phyloP scores from a whole-genome alignment of 2,888 invertebrate genomes.

The Neoitamus cyanurus region DNA sequence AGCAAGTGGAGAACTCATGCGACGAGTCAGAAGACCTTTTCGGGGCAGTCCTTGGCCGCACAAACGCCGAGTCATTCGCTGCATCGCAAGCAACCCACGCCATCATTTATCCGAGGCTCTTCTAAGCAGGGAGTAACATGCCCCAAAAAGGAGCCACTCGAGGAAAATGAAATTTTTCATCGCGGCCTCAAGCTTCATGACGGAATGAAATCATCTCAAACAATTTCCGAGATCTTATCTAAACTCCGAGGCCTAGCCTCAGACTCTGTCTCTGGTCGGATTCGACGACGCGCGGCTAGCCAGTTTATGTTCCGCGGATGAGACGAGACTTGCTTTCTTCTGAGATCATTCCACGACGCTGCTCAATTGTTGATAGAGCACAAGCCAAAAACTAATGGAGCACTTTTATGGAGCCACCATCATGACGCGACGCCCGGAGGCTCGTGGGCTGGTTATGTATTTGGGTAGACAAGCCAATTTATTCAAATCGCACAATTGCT shows the following conservation, averaged over 20 bases:
- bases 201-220: conserved; percentile 13
- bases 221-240: neutral
- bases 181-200: neutral
- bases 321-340: neutral
- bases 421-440: neutral
- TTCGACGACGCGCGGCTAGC: neutral
- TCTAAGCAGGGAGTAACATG: neutral
- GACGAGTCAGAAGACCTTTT: neutral
- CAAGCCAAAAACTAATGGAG: neutral
- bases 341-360: neutral
- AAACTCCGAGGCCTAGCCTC: neutral
- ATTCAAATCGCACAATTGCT: neutral
- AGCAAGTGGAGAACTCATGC: neutral
- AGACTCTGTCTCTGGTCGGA: neutral
- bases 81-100: neutral
- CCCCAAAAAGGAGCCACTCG: neutral
- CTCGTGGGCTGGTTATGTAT: neutral
- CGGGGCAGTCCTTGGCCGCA: neutral
- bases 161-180: neutral
- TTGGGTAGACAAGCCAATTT: neutral
- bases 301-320: neutral
- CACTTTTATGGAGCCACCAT: neutral
- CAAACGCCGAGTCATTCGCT: neutral
- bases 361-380: neutral
- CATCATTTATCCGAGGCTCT: neutral